Evolutionary conservation across 2,797 vertebrate genomes (phyloP).

Genomic region (Botia almorhae): DNA sequence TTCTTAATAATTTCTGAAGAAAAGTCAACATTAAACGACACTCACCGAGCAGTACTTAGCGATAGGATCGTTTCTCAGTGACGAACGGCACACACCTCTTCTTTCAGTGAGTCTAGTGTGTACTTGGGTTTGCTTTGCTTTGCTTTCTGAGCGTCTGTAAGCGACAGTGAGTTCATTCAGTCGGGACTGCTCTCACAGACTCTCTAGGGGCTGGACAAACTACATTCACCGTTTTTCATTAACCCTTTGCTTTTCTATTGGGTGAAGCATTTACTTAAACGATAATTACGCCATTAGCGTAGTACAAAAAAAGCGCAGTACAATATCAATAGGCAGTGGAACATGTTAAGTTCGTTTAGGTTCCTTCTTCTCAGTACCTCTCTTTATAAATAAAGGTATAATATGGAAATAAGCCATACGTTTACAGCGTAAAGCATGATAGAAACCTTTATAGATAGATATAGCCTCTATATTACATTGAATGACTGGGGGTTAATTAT

Average conservation of each 20-base stretch:
- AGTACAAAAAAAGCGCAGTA: no score
- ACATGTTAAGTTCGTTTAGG: no score
- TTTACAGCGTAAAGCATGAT: no score
- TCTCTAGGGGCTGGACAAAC: slow-evolving; percentile 28
- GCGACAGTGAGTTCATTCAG: slow-evolving; percentile 14
- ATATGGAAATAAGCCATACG: no score
- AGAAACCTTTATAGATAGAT: no score
- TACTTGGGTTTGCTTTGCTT: background rate
- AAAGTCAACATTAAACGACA: slow-evolving; percentile 13
- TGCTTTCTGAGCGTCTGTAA: slow-evolving; percentile 10
- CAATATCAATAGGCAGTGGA: no score
- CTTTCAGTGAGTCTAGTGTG: background rate
- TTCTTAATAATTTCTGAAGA: background rate
- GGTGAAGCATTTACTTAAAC: background rate
- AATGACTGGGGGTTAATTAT: no score
- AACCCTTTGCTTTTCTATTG: slow-evolving; percentile 4
- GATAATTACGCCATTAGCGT: no score
- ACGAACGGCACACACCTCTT: background rate
- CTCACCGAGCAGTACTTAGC: background rate
- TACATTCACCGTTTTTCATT: background rate
- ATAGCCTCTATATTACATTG: no score
- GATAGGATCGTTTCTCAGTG: background rate
- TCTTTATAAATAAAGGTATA: no score
- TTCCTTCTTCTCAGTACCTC: no score
- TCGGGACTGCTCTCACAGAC: slow-evolving; percentile 13